Percentiles rank a stretch among this genome's conserved stretches.
phyloP scores from a whole-genome alignment of 35 echinoderm and acorn worm genomes.

The Apostichopus parvimensis region DNA sequence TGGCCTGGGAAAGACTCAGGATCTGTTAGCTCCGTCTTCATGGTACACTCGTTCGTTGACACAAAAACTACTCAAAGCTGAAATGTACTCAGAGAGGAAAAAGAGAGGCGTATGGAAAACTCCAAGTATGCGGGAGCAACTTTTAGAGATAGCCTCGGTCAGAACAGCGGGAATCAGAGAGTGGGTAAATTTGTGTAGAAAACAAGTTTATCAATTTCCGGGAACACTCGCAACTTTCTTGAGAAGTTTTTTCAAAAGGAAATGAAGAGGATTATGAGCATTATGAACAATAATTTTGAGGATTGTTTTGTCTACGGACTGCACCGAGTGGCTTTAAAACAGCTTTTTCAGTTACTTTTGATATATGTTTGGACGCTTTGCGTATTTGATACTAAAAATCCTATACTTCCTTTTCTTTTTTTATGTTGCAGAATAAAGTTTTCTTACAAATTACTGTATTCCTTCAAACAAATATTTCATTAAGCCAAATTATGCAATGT shows the following conservation, averaged over 20 bases:
- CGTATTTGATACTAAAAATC: too few species aligned
- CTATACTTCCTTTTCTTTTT: too few species aligned
- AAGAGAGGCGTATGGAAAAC: conserved; percentile 41
- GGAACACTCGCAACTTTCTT: background rate
- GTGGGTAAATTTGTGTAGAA: background rate
- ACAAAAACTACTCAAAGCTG: conserved; percentile 28
- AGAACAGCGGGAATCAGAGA: background rate
- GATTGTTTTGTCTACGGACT: too few species aligned
- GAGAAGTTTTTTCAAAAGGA: conserved; percentile 10
- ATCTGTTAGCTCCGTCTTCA: background rate
- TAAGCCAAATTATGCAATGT: too few species aligned
- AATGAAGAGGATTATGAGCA: background rate
- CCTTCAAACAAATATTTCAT: too few species aligned
- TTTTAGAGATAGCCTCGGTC: background rate
- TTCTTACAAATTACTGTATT: too few species aligned
- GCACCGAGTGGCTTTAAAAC: too few species aligned
- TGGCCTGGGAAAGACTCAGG: conserved; percentile 10
- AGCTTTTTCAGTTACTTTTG: too few species aligned
- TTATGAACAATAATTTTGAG: too few species aligned
- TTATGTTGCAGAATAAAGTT: too few species aligned
- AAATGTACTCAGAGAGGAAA: conserved; percentile 55
- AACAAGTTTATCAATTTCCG: background rate
- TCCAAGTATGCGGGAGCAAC: background rate
- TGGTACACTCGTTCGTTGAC: background rate
- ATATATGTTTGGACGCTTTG: too few species aligned